Evolutionary conservation across 2,113 vertebrate genomes (phyloP).

Genomic region (Nyctereutes procyonoides): DNA sequence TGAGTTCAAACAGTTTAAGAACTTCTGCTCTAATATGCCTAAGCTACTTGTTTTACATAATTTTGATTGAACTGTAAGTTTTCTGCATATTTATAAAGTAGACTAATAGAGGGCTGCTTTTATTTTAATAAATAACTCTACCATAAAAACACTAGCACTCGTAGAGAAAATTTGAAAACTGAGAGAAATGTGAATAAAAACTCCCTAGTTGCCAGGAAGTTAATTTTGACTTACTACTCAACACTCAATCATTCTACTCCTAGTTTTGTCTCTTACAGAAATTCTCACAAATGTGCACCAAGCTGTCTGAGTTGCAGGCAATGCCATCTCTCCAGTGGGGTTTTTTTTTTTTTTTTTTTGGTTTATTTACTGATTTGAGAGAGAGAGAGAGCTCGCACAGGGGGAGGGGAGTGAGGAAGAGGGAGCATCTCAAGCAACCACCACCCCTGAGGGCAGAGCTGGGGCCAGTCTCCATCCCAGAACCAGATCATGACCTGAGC

Average conservation of each 20-base stretch:
- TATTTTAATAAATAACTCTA: conserved; percentile 30
- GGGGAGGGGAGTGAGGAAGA: no score
- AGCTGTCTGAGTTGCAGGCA: neutral
- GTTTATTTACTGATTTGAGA: no score
- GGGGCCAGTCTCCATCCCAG: neutral
- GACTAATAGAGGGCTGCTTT: neutral
- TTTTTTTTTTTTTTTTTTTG: no score
- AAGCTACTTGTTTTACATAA: neutral
- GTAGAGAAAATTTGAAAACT: conserved; percentile 10
- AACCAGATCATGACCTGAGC: neutral
- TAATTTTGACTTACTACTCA: neutral
- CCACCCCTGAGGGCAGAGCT: no score
- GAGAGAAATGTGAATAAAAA: neutral
- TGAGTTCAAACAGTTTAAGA: conserved; percentile 10
- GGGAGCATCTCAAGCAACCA: no score
- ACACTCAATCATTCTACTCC: neutral
- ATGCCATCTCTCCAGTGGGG: no score
- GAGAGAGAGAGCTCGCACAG: no score
- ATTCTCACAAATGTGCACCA: neutral
- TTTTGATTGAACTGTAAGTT: neutral
- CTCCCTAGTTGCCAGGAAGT: neutral
- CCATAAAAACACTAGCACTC: neutral
- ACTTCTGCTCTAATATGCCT: neutral
- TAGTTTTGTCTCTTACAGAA: neutral
- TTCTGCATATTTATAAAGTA: neutral